Conservation (phyloP, 2,113 vertebrate species). For the Parotia lawesii region DNA sequence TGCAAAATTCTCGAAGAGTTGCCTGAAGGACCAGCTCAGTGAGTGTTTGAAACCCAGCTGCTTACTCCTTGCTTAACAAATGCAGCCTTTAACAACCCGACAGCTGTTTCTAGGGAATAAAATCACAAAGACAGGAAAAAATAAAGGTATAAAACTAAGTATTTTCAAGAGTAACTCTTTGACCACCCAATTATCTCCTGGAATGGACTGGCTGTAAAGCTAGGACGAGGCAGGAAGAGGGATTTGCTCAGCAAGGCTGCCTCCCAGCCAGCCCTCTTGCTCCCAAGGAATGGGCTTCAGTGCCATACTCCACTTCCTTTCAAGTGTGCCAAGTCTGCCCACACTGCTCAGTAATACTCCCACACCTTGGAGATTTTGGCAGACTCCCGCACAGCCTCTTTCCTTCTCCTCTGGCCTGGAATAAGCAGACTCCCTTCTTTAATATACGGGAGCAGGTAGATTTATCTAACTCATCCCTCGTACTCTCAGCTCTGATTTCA, state of each 20-base stretch:
- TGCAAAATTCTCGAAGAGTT: neutral
- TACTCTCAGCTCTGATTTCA: neutral
- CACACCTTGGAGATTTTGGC: neutral
- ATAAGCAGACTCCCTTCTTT: neutral
- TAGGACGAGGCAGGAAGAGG: neutral
- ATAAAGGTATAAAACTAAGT: neutral
- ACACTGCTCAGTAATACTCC: neutral
- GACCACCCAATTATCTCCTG: neutral
- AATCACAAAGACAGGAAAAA: neutral
- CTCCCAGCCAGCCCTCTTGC: neutral
- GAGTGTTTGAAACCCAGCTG: neutral
- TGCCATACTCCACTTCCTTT: neutral
- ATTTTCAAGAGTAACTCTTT: neutral
- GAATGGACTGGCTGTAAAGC: neutral
- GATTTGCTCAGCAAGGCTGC: neutral
- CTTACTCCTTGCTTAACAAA: neutral
- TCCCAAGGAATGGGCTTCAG: neutral
- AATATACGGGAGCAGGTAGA: neutral
- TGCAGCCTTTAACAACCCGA: neutral
- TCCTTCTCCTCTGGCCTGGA: neutral
- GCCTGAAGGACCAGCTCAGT: neutral
- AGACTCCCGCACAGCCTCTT: neutral
- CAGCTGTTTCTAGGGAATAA: neutral
- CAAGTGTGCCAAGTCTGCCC: neutral
- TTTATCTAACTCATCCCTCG: neutral